Conservation (phyloP, 2,113 vertebrate species). For the Excalfactoria chinensis region DNA sequence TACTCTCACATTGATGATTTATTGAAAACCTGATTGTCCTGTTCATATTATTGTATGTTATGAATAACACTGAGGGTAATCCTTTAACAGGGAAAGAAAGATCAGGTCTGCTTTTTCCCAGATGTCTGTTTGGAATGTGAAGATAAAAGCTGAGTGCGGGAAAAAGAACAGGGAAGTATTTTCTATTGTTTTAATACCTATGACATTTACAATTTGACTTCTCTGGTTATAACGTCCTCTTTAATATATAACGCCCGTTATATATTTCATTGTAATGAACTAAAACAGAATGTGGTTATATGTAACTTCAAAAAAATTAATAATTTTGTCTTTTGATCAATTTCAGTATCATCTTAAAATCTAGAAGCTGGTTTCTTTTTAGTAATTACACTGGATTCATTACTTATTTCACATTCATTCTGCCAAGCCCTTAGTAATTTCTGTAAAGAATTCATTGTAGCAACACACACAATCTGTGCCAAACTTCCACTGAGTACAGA, state of each 20-base stretch:
- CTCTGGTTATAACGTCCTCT: background rate
- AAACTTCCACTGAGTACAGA: background rate
- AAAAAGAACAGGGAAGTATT: background rate
- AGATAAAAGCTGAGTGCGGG: background rate
- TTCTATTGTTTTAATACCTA: background rate
- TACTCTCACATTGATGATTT: background rate
- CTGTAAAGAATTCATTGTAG: background rate
- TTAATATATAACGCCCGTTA: background rate
- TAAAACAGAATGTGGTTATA: background rate
- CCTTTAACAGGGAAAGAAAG: background rate
- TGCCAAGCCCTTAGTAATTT: background rate
- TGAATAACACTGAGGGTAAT: background rate
- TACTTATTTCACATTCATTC: background rate
- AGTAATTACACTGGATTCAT: background rate
- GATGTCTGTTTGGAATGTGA: background rate
- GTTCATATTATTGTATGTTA: accelerated
- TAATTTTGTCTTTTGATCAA: background rate
- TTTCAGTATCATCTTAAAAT: background rate
- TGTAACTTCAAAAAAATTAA: background rate
- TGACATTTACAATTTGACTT: background rate
- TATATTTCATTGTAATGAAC: background rate
- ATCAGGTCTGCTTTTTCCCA: background rate
- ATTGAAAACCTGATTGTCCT: background rate
- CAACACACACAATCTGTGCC: background rate
- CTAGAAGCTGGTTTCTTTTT: background rate